Conservation (phyloP, 2,113 vertebrate species). For the Callopanchax toddi region DNA sequence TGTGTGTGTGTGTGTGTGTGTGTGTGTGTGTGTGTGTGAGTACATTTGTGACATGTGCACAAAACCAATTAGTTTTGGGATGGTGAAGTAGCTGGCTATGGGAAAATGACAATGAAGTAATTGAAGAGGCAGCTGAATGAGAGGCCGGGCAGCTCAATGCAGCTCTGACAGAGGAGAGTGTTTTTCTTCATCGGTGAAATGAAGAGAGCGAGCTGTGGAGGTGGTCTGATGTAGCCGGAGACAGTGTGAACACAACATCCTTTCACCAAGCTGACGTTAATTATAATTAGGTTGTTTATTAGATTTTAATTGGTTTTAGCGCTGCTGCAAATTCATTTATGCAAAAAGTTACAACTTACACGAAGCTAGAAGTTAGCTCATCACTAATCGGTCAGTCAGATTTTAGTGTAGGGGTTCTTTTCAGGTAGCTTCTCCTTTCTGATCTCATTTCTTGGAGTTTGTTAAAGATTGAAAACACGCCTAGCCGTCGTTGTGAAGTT, state of each 20-base stretch:
- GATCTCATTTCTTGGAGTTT: no score
- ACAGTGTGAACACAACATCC: constrained; percentile 51
- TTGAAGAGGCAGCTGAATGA: constrained; percentile 68
- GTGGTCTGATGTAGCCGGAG: constrained; percentile 29
- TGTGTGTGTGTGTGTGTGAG: constrained; percentile 30
- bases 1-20: constrained; percentile 31
- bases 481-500: no score
- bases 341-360: not conserved
- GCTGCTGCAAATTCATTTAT: not conserved
- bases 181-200: constrained; percentile 35
- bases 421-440: not conserved
- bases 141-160: constrained; percentile 66
- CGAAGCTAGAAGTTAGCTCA: not conserved
- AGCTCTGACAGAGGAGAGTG: constrained; percentile 50
- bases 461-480: no score
- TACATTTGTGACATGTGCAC: constrained; percentile 56
- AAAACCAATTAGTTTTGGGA: constrained; percentile 77
- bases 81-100: constrained; percentile 53
- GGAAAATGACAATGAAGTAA: constrained; percentile 70
- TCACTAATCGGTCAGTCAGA: no score
- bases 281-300: not conserved
- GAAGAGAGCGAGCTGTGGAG: constrained; percentile 40
- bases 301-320: constrained; percentile 6
- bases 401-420: not conserved
- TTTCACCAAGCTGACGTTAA: constrained; percentile 38